Conservation (phyloP, 2,888 invertebrate genomes). For the Lobophora halterata region DNA sequence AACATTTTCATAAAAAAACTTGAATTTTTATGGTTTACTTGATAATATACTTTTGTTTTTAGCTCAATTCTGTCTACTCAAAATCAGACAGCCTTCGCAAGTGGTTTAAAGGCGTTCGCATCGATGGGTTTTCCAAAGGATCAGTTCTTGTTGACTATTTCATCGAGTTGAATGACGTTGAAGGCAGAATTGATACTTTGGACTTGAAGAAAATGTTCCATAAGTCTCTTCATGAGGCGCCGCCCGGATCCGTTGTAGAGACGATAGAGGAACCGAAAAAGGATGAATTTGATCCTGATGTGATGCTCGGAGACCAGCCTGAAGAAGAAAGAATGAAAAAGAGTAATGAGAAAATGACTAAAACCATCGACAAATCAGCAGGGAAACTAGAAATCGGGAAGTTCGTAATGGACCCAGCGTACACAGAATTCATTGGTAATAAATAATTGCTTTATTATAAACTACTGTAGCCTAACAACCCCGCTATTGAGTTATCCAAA, state of each 20-base stretch:
- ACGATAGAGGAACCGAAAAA: slow-evolving; percentile 41
- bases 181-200: slow-evolving; percentile 84
- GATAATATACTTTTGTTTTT: slow-evolving; percentile 42
- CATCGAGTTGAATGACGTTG: slow-evolving; percentile 89
- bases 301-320: slow-evolving; percentile 73
- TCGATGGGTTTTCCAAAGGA: slow-evolving; percentile 93
- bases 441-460: not conserved
- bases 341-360: slow-evolving; percentile 74
- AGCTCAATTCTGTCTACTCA: slow-evolving; percentile 92
- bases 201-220: slow-evolving; percentile 87
- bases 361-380: slow-evolving; percentile 75
- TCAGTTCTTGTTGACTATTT: slow-evolving; percentile 94
- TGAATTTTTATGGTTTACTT: slow-evolving; percentile 7
- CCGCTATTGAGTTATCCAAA: too few species aligned
- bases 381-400: slow-evolving; percentile 88
- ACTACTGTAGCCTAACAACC: too few species aligned
- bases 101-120: slow-evolving; percentile 92
- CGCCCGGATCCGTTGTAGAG: slow-evolving; percentile 72
- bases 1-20: slow-evolving; percentile 7
- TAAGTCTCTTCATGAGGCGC: slow-evolving; percentile 79
- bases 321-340: slow-evolving; percentile 71
- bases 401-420: slow-evolving; percentile 91
- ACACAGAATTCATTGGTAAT: slow-evolving; percentile 93
- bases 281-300: slow-evolving; percentile 63
- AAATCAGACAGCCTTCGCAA: slow-evolving; percentile 86